Evolutionary conservation across 2,113 vertebrate species (phyloP), one percentile per base, ranked within the genome.

Genomic region (Chloroceryle aenea): DNA sequence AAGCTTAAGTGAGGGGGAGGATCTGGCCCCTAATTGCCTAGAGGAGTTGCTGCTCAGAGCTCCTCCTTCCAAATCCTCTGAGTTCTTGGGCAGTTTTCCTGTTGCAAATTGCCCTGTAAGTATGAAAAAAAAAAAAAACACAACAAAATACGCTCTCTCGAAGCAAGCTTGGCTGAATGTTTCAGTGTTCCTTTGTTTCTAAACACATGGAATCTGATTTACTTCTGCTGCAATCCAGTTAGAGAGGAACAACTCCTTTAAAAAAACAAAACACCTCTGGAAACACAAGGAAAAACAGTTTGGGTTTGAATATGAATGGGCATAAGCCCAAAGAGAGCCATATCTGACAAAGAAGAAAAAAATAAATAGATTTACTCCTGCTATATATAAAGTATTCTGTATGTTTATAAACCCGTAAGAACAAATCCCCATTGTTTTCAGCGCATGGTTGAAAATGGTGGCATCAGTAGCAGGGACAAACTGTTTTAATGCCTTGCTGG

Each of bases 161-260:
- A 93, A 91, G 85, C 89, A 89, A 87, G 72, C 61, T 85, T 66
- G 59, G 40, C 47, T 96, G 86, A 95, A 94, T 92, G 83, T 84
- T 89, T 81, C 78, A 82, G 93, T 95, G 87, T 95, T 92, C 80
- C 30, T 93, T 91, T 89, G 73, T 74, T 89, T 87, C 77, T 91
- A 55, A 92, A 80, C 52, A 81, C 0, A 0, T 85, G 47, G 85
- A 92, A 95, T n/a, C 63, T 67, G 83, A 80, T 92, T 90, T 87
- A 88, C 36, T 81, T 92, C 48, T 90, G 29, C 45, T 73, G 25
- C 58, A 4, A 0, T 64, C 27, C 87, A 89, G 77, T 63, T 74
- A 77, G 74, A 61, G 45, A 87, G 81, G 73, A 87, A 66, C 29
- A 81, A 67, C 48, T 67, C n/a, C 63, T 83, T 82, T 53, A 42